phyloP scores from a whole-genome alignment of 2,888 invertebrate species.

The Doris montereyensis region DNA sequence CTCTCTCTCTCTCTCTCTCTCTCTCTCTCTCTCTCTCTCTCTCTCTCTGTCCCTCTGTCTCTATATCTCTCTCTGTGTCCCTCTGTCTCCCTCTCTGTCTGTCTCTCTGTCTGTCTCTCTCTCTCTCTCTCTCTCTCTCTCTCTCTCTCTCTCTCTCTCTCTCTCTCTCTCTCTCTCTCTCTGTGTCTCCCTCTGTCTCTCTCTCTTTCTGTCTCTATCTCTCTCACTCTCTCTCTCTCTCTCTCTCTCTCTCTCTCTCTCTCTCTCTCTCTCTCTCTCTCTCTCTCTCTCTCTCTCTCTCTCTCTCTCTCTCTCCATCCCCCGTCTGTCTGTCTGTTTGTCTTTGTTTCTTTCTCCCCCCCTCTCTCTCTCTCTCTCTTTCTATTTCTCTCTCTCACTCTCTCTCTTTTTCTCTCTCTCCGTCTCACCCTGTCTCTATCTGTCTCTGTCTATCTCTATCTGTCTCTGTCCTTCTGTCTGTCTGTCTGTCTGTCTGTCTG shows the following conservation, averaged over 20 bases:
- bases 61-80: neutral
- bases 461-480: neutral
- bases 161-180: constrained; percentile 29
- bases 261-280: neutral
- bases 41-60: neutral
- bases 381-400: neutral
- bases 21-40: neutral
- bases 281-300: neutral
- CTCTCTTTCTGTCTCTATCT: too few species aligned
- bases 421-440: neutral
- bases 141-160: constrained; percentile 28
- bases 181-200: too few species aligned
- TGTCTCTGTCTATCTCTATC: neutral
- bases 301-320: too few species aligned
- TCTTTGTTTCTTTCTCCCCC: neutral
- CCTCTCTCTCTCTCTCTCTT: neutral
- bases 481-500: neutral
- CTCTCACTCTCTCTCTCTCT: too few species aligned
- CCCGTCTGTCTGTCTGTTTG: neutral
- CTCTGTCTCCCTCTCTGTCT: neutral
- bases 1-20: constrained; percentile 7
- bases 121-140: constrained; percentile 7
- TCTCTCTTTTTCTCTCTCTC: neutral
- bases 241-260: constrained; percentile 27
- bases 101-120: neutral